A percentile compares a stretch with the other conserved stretches of the same genome.
These are phyloP conservation scores for Ophion slaviceki DNA, from an alignment of 2,888 invertebrate genomes.

Conservation along the genomic window DNA sequence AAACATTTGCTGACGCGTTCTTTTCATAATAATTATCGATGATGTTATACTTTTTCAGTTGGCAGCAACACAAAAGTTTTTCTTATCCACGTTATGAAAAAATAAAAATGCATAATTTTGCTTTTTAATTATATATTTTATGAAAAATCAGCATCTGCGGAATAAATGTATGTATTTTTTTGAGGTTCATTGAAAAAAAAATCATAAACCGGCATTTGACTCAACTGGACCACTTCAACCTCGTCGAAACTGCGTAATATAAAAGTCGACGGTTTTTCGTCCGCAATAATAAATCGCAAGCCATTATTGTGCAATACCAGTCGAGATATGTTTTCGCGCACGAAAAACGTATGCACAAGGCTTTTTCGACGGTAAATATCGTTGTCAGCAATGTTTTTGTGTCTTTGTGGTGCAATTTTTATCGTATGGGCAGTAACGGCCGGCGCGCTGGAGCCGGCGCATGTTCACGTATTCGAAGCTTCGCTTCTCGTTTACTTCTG, in stretches of 20 bases:
- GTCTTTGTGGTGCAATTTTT: not conserved
- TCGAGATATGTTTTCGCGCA: not conserved
- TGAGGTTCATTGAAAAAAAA: too few relatives aligned
- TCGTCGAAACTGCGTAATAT: not conserved
- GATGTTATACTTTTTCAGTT: too few relatives aligned
- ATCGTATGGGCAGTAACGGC: not conserved
- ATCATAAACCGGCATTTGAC: too few relatives aligned
- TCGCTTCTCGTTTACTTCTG: conserved; percentile 66
- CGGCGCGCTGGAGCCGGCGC: not conserved
- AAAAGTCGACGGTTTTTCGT: not conserved
- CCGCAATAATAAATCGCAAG: not conserved
- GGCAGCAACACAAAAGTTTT: too few relatives aligned
- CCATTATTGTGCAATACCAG: not conserved
- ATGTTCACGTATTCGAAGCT: conserved; percentile 1
- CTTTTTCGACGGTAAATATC: conserved; percentile 8
- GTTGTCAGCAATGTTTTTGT: conserved; percentile 22
- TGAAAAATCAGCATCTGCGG: too few relatives aligned
- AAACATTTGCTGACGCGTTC: too few relatives aligned
- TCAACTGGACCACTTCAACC: too few relatives aligned
- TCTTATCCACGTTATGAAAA: too few relatives aligned
- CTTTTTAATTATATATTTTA: too few relatives aligned
- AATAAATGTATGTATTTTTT: too few relatives aligned
- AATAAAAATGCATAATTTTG: too few relatives aligned
- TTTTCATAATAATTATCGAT: too few relatives aligned
- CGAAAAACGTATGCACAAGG: not conserved